Conservation (phyloP, 2,113 vertebrate genomes). For the Grammomys dolichurus region DNA sequence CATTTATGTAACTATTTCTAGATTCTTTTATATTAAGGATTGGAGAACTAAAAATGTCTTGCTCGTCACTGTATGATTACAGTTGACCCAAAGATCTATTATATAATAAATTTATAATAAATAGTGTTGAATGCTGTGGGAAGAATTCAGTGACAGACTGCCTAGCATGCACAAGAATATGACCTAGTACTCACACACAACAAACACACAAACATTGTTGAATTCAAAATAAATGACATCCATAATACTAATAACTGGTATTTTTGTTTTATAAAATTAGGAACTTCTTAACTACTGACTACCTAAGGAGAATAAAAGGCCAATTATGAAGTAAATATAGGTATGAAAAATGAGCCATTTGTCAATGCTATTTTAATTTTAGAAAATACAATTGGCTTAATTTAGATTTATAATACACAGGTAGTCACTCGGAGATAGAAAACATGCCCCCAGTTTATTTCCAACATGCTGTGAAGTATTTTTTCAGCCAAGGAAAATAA, state of each 20-base stretch:
- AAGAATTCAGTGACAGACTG: neutral
- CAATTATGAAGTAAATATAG: conserved; percentile 65
- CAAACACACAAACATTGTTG: neutral
- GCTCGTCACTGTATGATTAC: neutral
- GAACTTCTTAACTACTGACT: conserved; percentile 46
- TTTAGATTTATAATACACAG: conserved; percentile 58
- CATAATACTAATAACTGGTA: neutral
- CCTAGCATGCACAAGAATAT: neutral
- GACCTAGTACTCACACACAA: neutral
- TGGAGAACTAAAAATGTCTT: neutral
- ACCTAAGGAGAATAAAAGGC: conserved; percentile 42
- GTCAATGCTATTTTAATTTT: conserved; percentile 72
- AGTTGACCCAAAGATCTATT: neutral
- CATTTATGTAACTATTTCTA: neutral
- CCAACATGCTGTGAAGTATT: conserved; percentile 10
- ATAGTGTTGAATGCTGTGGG: neutral
- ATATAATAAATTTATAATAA: conserved; percentile 8
- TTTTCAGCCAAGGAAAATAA: conserved; percentile 32
- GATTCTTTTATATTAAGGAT: neutral
- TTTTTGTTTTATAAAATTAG: conserved; percentile 47
- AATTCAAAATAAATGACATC: conserved; percentile 1
- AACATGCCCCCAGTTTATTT: conserved; percentile 54
- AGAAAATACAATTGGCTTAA: conserved; percentile 60
- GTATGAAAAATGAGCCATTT: conserved; percentile 70
- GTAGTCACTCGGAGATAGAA: neutral